Conservation (phyloP, 2,888 invertebrate genomes). For the Agonopterix alstromeriana region DNA sequence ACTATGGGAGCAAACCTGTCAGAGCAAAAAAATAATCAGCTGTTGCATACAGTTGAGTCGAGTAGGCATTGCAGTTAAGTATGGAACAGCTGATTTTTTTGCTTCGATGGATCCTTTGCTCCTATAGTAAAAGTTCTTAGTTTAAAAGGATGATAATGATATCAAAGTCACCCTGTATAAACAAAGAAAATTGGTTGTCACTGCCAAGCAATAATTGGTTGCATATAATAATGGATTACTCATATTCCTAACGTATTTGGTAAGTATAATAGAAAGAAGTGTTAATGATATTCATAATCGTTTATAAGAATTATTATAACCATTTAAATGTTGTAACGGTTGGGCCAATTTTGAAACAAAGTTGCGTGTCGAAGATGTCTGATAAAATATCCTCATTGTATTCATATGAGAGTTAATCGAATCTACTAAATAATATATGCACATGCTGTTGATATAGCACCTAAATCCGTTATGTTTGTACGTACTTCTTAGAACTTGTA, state of each 20-base stretch:
- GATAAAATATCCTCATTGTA: constrained; percentile 52
- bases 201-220: neutral
- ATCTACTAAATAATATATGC: constrained; percentile 34
- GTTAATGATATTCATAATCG: constrained; percentile 3
- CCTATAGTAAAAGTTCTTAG: too few relatives aligned
- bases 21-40: too few relatives aligned
- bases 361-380: constrained; percentile 20
- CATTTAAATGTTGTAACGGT: constrained; percentile 19
- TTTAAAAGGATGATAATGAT: too few relatives aligned
- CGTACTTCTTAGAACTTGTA: constrained; percentile 29
- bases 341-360: constrained; percentile 26
- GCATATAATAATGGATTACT: neutral
- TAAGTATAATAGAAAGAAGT: neutral
- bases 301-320: constrained; percentile 5
- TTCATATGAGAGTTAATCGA: constrained; percentile 50
- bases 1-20: too few relatives aligned
- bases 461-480: constrained; percentile 29
- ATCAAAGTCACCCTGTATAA: too few relatives aligned
- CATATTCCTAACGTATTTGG: constrained; percentile 4
- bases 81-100: too few relatives aligned
- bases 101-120: too few relatives aligned
- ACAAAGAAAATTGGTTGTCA: too few relatives aligned
- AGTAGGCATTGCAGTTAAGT: too few relatives aligned
- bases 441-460: constrained; percentile 30
- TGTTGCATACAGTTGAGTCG: too few relatives aligned